phyloP scores from a whole-genome alignment of 2,113 vertebrate species.

The Lasiurus cinereus region DNA sequence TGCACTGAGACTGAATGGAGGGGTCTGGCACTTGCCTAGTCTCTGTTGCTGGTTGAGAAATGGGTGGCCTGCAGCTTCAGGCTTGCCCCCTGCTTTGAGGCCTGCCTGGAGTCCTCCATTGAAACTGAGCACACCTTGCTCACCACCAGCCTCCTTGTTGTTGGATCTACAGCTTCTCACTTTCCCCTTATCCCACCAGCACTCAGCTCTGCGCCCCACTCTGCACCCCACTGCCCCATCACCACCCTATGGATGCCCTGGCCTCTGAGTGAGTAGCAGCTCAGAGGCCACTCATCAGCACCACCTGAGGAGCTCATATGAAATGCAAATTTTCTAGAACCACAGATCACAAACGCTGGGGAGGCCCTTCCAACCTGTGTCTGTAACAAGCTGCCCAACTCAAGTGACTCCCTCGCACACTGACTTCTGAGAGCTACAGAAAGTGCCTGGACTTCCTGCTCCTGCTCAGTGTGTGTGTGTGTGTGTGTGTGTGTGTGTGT shows the following conservation, averaged over 20 bases:
- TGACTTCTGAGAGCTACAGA: neutral
- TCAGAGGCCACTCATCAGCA: neutral
- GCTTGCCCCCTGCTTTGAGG: neutral
- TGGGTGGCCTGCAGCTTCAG: neutral
- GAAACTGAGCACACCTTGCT: neutral
- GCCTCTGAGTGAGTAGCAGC: neutral
- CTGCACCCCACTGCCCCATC: neutral
- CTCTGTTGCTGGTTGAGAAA: neutral
- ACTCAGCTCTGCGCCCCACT: neutral
- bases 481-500: neutral
- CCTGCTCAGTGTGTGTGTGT: neutral
- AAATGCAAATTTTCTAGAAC: neutral
- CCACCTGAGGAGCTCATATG: neutral
- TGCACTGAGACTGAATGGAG: neutral
- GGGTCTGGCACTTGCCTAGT: neutral
- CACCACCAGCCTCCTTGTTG: accelerated
- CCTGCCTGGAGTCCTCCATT: neutral
- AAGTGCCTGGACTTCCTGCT: neutral
- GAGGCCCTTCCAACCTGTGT: neutral
- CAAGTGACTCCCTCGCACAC: neutral
- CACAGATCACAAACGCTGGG: neutral
- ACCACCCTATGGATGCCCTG: too few species aligned
- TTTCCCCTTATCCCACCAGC: neutral
- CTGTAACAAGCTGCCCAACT: neutral
- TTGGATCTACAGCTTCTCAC: neutral